Base-by-base conservation (phyloP, 1,140 invertebrate genomes). In the Hyles vespertilio region DNA sequence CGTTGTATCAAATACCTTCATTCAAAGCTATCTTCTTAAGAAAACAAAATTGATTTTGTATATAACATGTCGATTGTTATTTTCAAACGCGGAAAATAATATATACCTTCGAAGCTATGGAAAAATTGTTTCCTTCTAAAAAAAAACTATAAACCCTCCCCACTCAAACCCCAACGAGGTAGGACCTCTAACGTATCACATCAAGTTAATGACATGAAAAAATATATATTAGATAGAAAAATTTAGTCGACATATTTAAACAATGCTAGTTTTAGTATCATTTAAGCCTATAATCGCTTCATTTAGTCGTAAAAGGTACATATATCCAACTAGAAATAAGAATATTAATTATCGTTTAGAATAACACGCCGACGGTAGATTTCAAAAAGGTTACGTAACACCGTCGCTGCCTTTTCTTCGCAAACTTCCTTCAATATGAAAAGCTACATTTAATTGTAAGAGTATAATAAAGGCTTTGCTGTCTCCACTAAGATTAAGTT, bases 251-350 rank as follows among this genome's bases (percentile, higher is more conserved):
- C 33, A 43, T 44, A 22, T 22, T 34, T 8, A 10, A 7, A 48
- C 11, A 48, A 56, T 40, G 51, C 11, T 53, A 60, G 47, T 10
- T 52, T 58, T 51, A 12, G 36, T 48, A 58, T 58, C 33, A 51
- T 52, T 34, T 59, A 53, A 56, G 58, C 62, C 58, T 64, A 64
- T 56, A 56, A 57, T 40, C 52, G 58, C 62, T 60, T 64, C 11
- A 8, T 44, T 63, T 59, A n/a, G 46, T 47, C n/a, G 47, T 51
- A 22, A 46, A 53, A 52, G 40, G 10, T 56, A 62, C n/a, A 51
- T 47, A 59, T 47, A 49, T 45, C 53, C 48, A 33, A 6, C 2
- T 32, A 47, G n/a, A 36, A 45, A 56, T 32, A 22, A 47, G 43
- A 46, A 32, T 46, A 58, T 52, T 54, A 49, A 54, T 46, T 11